These are phyloP conservation scores for Melanotaenia trifasciata DNA, from an alignment of 2,797 vertebrate species.

Conservation along the genomic window DNA sequence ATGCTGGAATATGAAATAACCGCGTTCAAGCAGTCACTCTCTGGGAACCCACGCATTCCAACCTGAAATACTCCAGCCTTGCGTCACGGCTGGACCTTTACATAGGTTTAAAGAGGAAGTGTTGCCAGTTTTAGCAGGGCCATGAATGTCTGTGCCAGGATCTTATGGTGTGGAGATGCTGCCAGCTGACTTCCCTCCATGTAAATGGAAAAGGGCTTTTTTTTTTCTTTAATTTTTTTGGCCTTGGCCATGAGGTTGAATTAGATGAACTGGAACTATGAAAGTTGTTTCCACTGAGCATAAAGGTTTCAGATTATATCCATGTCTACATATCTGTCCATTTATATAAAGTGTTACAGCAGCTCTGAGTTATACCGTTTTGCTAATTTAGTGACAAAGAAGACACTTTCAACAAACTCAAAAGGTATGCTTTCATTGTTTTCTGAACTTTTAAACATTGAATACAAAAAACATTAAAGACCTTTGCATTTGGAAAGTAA, in stretches of 20 bases:
- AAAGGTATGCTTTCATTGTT: neutral
- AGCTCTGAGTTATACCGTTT: neutral
- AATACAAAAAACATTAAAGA: neutral
- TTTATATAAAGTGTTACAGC: neutral
- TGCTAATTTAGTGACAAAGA: neutral
- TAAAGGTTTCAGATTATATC: conserved; percentile 33
- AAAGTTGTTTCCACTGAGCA: conserved; percentile 25
- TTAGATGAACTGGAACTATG: conserved; percentile 54
- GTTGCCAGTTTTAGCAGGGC: conserved; percentile 66
- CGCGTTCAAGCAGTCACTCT: conserved; percentile 73
- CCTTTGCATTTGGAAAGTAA: conserved; percentile 4
- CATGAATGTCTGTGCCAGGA: conserved; percentile 68
- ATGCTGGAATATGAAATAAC: conserved; percentile 77
- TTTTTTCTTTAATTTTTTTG: neutral
- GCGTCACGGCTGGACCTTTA: conserved; percentile 75
- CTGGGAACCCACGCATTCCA: conserved; percentile 70
- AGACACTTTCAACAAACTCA: neutral
- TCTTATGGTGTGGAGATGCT: conserved; percentile 65
- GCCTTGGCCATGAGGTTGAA: conserved; percentile 44
- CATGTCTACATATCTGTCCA: neutral
- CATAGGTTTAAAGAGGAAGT: conserved; percentile 55
- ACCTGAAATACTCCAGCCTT: conserved; percentile 79
- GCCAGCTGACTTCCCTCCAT: conserved; percentile 71
- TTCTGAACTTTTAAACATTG: conserved; percentile 3
- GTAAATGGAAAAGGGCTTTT: conserved; percentile 63